Conservation (phyloP, 2,113 vertebrate species). For the Pampusana beccarii region DNA sequence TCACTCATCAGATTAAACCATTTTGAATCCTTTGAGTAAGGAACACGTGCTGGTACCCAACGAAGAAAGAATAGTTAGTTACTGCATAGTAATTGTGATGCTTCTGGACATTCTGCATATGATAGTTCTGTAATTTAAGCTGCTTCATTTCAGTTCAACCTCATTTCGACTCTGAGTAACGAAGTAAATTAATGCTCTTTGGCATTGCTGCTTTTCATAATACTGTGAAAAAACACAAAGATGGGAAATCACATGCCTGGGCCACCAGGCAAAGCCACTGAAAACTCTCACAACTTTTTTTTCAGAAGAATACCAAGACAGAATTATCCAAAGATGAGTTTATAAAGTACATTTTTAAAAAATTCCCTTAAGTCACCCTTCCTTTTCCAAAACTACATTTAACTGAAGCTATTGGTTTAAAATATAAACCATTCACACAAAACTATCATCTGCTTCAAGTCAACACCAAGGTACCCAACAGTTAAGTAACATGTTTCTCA, state of each 20-base stretch:
- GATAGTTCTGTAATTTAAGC: neutral
- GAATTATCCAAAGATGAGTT: neutral
- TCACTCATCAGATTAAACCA: neutral
- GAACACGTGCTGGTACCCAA: neutral
- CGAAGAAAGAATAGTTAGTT: neutral
- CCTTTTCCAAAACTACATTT: neutral
- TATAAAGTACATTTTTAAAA: neutral
- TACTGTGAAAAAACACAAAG: neutral
- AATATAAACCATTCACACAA: neutral
- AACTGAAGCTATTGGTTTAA: neutral
- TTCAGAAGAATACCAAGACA: neutral
- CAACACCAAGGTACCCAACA: neutral
- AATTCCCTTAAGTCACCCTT: neutral
- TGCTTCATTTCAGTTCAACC: neutral
- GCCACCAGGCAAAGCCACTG: neutral
- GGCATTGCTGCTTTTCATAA: neutral
- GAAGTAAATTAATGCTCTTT: neutral
- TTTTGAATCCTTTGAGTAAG: neutral
- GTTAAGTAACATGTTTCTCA: neutral
- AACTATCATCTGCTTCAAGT: neutral
- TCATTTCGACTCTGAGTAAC: neutral
- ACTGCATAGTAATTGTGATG: neutral
- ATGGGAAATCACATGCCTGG: neutral
- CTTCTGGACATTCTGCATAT: neutral
- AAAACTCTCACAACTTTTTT: neutral